Evolutionary conservation across 2,888 invertebrate species (phyloP), one percentile per base, ranked within the genome.

Genomic region (Hirtodrosophila alboralis): DNA sequence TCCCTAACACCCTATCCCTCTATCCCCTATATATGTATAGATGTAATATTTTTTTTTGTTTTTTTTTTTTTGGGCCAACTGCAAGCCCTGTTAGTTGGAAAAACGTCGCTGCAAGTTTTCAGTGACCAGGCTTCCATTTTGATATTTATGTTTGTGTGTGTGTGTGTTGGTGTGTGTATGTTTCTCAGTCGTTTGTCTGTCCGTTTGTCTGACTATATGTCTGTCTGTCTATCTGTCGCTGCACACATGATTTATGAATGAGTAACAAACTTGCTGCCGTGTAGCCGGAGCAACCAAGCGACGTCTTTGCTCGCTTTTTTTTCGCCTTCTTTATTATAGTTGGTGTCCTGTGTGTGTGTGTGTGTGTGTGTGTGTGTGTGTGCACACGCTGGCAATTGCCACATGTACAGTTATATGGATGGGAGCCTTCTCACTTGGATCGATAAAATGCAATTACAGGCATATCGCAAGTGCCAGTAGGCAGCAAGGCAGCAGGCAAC

Each of bases 221-320:
- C 40, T 49, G 36, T 57, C 63, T 43, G 63, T 68, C 62, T 49
- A 52, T 75, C 69, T 76, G 65, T 68, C 57, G 80, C 51, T 76
- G 75, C 80, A 86, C 77, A 78, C 87, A 86, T 87, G 86, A 86
- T 87, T 87, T 86, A 86, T 86, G 86, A 86, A 84, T 79, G 81
- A 83, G 83, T 81, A 81, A 80, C 83, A 86, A 84, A 86, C 77
- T 83, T 83, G 81, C 75, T 80, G 68, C 74, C 83, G 84, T 85
- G 84, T 79, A 64, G 75, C 76, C 73, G 57, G 58, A 81, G 83
- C 75, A 79, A 74, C 74, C 75, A 70, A 58, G n/a, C 75, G 64
- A 78, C 84, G 75, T 81, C 84, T 78, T 78, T 84, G 70, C 68
- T 71, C 79, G 61, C 51, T 63, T 54, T 67, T 45, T 63, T 56